Evolutionary conservation across 2,797 vertebrate genomes (phyloP), one percentile per base, ranked within the genome.

Genomic region (Gobio occitaniae): DNA sequence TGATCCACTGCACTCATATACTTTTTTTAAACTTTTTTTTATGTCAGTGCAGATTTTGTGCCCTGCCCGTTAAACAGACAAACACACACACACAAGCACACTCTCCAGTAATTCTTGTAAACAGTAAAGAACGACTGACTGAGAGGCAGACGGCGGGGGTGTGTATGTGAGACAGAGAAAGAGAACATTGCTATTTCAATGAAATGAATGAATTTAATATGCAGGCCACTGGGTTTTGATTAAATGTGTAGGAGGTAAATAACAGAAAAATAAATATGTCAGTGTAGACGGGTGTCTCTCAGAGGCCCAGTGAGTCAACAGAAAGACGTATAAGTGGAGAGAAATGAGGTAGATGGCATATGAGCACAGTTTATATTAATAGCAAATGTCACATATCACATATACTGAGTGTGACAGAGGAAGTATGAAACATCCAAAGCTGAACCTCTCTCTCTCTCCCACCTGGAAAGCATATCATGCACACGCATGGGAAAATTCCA

Each of bases 201-300:
- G 6, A 83, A 85, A 71, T 83, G 6, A 88, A 87, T 77, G 21
- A 36, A 78, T 82, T 38, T 41, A 75, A 80, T 68, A 85, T 65
- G 74, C 65, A 84, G 80, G 76, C 76, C 70, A 41, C 44, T 77
- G 82, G 70, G 36, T 32, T 81, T 54, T 19, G 56, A 70, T 87
- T 75, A 32, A 84, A 81, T 69, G 78, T 81, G 70, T 66, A 72
- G 87, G 81, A 83, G 74, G 76, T 81, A 76, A 85, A 71, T 38
- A 76, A 76, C 44, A 69, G 70, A n/a, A 71, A 50, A 70, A 65
- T 54, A 72, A 71, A 66, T 52, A 47, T 86, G 81, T 71, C 81
- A 74, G 54, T 65, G 38, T 38, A 36, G 66, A 50, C 32, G 15
- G 36, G 36, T 32, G 63, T 68, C 74, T 84, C 50, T 56, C 36